Conservation (phyloP, 2,113 vertebrate genomes). For the Oplegnathus fasciatus region DNA sequence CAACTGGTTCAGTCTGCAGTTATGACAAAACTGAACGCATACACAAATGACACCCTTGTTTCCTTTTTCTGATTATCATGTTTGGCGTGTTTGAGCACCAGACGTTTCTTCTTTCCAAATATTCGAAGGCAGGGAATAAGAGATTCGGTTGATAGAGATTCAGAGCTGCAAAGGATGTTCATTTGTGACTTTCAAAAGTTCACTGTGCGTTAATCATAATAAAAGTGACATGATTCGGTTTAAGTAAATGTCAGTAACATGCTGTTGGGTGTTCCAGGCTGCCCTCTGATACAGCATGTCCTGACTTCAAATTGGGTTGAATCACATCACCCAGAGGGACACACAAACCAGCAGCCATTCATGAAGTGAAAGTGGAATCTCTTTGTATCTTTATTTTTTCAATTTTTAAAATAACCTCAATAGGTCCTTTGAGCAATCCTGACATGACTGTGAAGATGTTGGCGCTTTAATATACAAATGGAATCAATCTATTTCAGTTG, state of each 20-base stretch:
- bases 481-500: neutral
- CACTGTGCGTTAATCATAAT: constrained; percentile 7
- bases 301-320: constrained; percentile 58
- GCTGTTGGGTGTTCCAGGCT: constrained; percentile 58
- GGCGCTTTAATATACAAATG: neutral
- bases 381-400: neutral
- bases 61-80: too few relatives aligned
- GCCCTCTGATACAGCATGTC: constrained; percentile 53
- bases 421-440: neutral
- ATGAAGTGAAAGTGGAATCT: constrained; percentile 29
- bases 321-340: constrained; percentile 61
- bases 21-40: neutral
- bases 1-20: neutral
- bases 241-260: constrained; percentile 51
- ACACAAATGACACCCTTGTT: neutral
- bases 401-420: constrained; percentile 7
- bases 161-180: neutral
- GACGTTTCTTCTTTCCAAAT: neutral
- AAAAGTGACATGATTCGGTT: constrained; percentile 23
- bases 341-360: constrained; percentile 42
- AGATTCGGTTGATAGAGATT: neutral
- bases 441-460: neutral
- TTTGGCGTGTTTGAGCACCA: neutral
- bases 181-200: constrained; percentile 24
- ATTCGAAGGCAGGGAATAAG: neutral